phyloP scores from a whole-genome alignment of 2,113 vertebrate species.

The Macrotis lagotis region DNA sequence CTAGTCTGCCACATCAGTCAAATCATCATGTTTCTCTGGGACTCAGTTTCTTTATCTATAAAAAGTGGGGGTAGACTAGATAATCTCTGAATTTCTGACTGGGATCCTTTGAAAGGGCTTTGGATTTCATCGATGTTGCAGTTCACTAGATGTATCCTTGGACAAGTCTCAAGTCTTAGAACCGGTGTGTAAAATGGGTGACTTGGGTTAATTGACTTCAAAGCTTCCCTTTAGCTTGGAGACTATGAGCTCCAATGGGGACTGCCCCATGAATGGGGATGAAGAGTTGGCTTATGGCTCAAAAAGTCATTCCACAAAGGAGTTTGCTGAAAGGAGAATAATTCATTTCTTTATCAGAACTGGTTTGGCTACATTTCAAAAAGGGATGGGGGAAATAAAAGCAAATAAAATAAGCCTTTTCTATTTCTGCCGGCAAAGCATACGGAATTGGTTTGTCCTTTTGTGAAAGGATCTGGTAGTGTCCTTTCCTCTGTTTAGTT shows the following conservation, averaged over 20 bases:
- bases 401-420: slow-evolving; percentile 26
- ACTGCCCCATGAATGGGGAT: accelerated
- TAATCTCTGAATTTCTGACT: not conserved
- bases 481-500: slow-evolving; percentile 67
- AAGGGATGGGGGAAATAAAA: not conserved
- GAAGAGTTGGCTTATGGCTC: not conserved
- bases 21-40: not conserved
- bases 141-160: not conserved
- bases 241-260: not conserved
- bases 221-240: not conserved
- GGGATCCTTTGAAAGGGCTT: not conserved
- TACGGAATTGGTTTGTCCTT: slow-evolving; percentile 30
- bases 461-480: not conserved
- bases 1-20: not conserved
- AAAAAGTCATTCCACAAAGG: slow-evolving; percentile 45
- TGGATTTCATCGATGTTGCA: not conserved
- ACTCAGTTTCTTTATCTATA: not conserved
- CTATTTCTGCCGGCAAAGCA: slow-evolving; percentile 37
- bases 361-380: slow-evolving; percentile 56
- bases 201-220: not conserved
- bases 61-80: not conserved
- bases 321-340: slow-evolving; percentile 15
- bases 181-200: not conserved
- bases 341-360: slow-evolving; percentile 64
- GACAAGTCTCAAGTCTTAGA: not conserved